Conservation (phyloP, 2,888 invertebrate species). For the Nymphalis urticae region DNA sequence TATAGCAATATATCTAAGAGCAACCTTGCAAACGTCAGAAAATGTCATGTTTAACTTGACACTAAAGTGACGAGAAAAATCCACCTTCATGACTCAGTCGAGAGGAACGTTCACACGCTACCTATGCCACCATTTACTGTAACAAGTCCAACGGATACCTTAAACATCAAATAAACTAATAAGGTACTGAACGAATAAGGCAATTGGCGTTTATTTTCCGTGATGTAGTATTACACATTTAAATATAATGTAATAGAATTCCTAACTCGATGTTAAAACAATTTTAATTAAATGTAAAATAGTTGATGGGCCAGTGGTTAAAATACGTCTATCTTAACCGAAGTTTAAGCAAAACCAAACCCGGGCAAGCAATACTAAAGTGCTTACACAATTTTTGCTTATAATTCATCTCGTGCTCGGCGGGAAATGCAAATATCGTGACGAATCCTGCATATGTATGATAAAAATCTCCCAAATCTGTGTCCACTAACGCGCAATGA, state of each 20-base stretch:
- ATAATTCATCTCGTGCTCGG: too few relatives aligned
- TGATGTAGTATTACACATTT: too few relatives aligned
- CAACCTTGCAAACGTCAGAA: slow-evolving; percentile 19
- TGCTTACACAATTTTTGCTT: too few relatives aligned
- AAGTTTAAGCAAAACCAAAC: too few relatives aligned
- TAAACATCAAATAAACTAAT: slow-evolving; percentile 2
- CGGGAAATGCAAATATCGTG: too few relatives aligned
- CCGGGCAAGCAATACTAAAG: too few relatives aligned
- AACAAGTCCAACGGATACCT: slow-evolving; percentile 4
- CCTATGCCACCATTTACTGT: not conserved
- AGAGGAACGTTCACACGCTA: slow-evolving; percentile 24
- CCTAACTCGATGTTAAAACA: not conserved
- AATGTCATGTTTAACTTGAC: slow-evolving; percentile 31
- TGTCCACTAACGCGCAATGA: too few relatives aligned
- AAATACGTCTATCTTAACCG: too few relatives aligned
- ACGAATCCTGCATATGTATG: too few relatives aligned
- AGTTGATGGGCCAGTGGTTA: too few relatives aligned
- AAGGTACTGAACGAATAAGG: not conserved
- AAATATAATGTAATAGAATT: not conserved
- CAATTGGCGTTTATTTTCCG: not conserved
- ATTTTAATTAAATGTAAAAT: too few relatives aligned
- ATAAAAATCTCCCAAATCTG: too few relatives aligned
- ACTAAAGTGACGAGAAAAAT: slow-evolving; percentile 24
- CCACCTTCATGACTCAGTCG: slow-evolving; percentile 24
- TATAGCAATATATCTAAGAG: not conserved